These are phyloP conservation scores for Camptogramma bilineatum DNA, from an alignment of 2,888 invertebrate genomes.

Conservation along the genomic window DNA sequence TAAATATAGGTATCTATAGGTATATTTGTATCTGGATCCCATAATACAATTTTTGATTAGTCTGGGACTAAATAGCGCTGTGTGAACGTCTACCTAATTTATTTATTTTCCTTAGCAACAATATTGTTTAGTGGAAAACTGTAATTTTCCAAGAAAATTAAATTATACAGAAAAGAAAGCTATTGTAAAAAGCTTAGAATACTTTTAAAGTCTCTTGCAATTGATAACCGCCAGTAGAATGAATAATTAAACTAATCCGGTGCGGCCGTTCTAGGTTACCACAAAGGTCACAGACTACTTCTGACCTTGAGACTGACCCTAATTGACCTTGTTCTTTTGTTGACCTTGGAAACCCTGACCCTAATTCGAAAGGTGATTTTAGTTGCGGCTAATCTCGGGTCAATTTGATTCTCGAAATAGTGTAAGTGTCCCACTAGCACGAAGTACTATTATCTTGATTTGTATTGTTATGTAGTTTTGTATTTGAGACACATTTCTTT, in stretches of 20 bases:
- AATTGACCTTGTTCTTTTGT: slow-evolving; percentile 38
- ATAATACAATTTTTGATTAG: too few relatives aligned
- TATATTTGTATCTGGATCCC: too few relatives aligned
- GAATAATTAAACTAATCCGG: slow-evolving; percentile 33
- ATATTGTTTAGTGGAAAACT: too few relatives aligned
- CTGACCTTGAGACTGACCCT: slow-evolving; percentile 39
- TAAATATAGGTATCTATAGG: too few relatives aligned
- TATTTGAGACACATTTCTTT: too few relatives aligned
- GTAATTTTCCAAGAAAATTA: too few relatives aligned
- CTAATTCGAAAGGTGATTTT: slow-evolving; percentile 39
- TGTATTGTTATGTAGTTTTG: not conserved
- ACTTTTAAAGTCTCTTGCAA: not conserved
- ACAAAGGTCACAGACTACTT: slow-evolving; percentile 39
- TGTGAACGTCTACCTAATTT: too few relatives aligned
- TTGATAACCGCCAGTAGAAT: slow-evolving; percentile 18
- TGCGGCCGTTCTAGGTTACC: slow-evolving; percentile 28
- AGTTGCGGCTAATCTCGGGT: slow-evolving; percentile 32
- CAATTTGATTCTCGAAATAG: not conserved
- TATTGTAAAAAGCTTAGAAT: too few relatives aligned
- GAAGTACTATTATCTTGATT: not conserved
- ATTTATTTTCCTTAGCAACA: too few relatives aligned
- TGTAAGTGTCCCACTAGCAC: not conserved
- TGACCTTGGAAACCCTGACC: slow-evolving; percentile 40
- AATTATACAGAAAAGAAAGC: too few relatives aligned
- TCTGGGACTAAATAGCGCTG: too few relatives aligned